Evolutionary conservation across 2,888 invertebrate species (phyloP).

Genomic region (Callinectes sapidus): DNA sequence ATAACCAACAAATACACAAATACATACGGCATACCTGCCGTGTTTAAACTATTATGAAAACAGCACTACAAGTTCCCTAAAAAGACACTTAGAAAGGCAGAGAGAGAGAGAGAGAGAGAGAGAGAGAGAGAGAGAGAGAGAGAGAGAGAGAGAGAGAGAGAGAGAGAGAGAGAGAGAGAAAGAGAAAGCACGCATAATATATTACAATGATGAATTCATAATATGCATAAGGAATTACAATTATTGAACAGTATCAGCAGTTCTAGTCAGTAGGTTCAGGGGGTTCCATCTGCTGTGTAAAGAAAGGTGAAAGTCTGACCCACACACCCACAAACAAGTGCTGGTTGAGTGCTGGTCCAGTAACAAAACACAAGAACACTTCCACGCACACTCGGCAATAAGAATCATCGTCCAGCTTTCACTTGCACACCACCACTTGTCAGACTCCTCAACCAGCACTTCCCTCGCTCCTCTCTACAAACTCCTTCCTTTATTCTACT

Average conservation of each 20-base stretch:
- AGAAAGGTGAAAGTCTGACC: neutral
- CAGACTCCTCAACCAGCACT: neutral
- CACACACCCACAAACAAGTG: neutral
- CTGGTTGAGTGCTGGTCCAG: neutral
- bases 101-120: neutral
- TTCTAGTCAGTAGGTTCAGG: neutral
- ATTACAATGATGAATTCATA: constrained; percentile 15
- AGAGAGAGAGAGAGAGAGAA: neutral
- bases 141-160: neutral
- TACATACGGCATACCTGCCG: neutral
- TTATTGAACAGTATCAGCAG: neutral
- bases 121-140: constrained; percentile 1
- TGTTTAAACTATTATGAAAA: neutral
- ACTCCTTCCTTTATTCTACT: neutral
- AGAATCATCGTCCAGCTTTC: neutral
- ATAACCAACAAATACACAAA: constrained; percentile 9
- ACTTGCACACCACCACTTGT: neutral
- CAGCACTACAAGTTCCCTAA: neutral
- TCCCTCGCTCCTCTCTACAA: neutral
- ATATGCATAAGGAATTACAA: neutral
- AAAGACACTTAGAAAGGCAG: neutral
- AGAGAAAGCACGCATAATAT: neutral
- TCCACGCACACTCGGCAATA: neutral
- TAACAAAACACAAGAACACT: neutral
- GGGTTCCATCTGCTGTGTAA: neutral